These are phyloP conservation scores for Sylvicola cinctus DNA, from an alignment of 2,888 invertebrate species.

Conservation along the genomic window DNA sequence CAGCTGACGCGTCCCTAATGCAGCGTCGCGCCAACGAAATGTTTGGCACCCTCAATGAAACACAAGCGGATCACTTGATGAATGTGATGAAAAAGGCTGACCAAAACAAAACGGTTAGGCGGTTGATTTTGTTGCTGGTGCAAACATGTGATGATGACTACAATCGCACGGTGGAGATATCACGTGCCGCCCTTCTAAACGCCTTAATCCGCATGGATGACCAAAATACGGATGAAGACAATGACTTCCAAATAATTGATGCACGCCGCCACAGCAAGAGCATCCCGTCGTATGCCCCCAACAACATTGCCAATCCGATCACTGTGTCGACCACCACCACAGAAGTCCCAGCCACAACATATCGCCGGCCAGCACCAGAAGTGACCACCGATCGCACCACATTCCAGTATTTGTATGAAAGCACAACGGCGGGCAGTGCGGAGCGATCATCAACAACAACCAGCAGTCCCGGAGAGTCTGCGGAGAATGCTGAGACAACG, in stretches of 20 bases:
- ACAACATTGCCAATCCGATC: background rate
- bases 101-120: constrained; percentile 49
- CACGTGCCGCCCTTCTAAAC: constrained; percentile 43
- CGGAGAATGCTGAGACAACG: background rate
- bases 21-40: constrained; percentile 52
- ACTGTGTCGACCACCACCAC: constrained; percentile 9
- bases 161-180: constrained; percentile 47
- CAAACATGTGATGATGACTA: constrained; percentile 53
- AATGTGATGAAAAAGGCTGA: constrained; percentile 66
- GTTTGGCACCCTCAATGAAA: constrained; percentile 52
- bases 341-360: constrained; percentile 3
- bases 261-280: constrained; percentile 12
- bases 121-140: constrained; percentile 52
- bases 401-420: constrained; percentile 15
- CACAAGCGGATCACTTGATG: constrained; percentile 51
- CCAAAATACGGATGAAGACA: constrained; percentile 18
- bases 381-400: constrained; percentile 16
- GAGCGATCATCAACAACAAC: background rate
- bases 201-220: constrained; percentile 42
- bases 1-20: constrained; percentile 35
- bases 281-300: constrained; percentile 4
- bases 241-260: constrained; percentile 8
- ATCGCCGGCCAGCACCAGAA: constrained; percentile 13
- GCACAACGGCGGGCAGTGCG: constrained; percentile 8
- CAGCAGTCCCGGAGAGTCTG: background rate